Percentiles rank a stretch among this genome's conserved stretches.
phyloP scores from a whole-genome alignment of 2,888 invertebrate species.

The Acleris cristana region DNA sequence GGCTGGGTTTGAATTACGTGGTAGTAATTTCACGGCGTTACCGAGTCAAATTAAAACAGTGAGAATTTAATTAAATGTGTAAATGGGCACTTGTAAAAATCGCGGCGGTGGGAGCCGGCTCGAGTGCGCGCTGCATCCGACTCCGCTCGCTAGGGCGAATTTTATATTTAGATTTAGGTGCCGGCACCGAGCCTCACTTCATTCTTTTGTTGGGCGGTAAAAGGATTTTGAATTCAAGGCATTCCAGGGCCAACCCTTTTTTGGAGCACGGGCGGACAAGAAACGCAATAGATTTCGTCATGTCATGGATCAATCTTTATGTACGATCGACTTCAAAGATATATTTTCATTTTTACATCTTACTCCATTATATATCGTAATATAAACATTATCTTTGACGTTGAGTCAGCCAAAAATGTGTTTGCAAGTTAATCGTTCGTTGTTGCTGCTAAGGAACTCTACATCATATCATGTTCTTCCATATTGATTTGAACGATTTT shows the following conservation, averaged over 20 bases:
- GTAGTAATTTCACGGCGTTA: conserved; percentile 64
- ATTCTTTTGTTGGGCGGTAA: conserved; percentile 35
- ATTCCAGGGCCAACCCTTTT: not conserved
- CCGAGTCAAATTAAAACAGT: conserved; percentile 78
- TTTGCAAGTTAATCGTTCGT: no score
- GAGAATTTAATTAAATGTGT: conserved; percentile 79
- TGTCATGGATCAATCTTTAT: no score
- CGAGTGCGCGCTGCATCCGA: conserved; percentile 61
- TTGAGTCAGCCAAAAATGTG: no score
- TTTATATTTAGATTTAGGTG: conserved; percentile 38
- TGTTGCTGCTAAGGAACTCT: no score
- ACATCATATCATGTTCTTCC: no score
- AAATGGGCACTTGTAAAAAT: conserved; percentile 78
- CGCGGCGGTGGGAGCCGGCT: conserved; percentile 50
- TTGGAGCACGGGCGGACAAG: not conserved
- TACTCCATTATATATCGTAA: no score
- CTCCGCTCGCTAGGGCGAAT: conserved; percentile 61
- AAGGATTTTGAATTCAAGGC: conserved; percentile 30
- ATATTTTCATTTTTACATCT: no score
- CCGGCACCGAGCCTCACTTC: conserved; percentile 29
- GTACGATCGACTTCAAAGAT: no score
- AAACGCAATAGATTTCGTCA: no score
- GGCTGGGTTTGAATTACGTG: conserved; percentile 55
- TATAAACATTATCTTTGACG: no score
- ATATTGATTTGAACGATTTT: no score